These are phyloP conservation scores for Leptinotarsa tumamoca DNA, from an alignment of 2,888 invertebrate species.

Conservation along the genomic window DNA sequence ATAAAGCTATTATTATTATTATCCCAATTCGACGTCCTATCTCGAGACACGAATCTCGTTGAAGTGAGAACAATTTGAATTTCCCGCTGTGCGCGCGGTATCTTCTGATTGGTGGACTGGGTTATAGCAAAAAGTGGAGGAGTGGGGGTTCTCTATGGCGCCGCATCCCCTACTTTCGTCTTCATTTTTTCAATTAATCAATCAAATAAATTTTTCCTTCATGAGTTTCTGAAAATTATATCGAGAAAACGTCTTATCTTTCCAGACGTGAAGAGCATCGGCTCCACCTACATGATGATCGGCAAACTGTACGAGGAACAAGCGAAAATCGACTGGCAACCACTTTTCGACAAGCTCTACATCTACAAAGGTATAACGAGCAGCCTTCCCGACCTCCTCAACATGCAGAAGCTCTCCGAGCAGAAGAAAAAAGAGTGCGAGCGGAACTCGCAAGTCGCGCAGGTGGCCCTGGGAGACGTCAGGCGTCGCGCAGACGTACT, in stretches of 20 bases:
- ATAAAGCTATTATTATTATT: no score
- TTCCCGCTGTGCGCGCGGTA: no score
- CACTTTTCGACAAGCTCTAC: constrained; percentile 89
- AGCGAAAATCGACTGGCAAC: constrained; percentile 90
- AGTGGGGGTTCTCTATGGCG: no score
- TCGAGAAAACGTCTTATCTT: constrained; percentile 9
- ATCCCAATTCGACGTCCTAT: no score
- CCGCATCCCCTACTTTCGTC: no score
- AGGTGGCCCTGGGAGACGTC: constrained; percentile 83
- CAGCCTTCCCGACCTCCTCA: constrained; percentile 90
- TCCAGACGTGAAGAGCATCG: constrained; percentile 76
- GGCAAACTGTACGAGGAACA: constrained; percentile 92
- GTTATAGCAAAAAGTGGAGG: no score
- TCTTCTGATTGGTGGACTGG: no score
- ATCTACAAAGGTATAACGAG: constrained; percentile 94
- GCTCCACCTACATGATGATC: constrained; percentile 89
- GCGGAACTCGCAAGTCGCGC: constrained; percentile 83
- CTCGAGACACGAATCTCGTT: no score
- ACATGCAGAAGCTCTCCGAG: constrained; percentile 89
- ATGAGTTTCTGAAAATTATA: background rate
- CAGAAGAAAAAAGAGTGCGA: constrained; percentile 92
- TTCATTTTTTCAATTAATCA: no score
- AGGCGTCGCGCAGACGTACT: constrained; percentile 89
- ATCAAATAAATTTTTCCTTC: no score
- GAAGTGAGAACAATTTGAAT: no score